Base-by-base conservation (phyloP, 2,888 invertebrate species). In the Phortica magna region DNA sequence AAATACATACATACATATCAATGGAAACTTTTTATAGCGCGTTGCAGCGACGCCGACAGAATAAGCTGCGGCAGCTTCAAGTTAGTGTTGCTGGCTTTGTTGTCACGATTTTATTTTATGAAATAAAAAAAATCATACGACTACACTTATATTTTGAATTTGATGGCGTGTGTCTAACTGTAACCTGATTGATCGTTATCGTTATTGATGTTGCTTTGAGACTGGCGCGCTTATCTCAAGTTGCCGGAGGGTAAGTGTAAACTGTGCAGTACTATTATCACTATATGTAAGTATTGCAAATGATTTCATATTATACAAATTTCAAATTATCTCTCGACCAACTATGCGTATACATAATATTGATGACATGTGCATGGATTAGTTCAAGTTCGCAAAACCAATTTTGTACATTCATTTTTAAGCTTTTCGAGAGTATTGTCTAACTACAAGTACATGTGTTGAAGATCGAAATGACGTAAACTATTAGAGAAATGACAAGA, bases 121-220 rank as follows among this genome's bases (percentile, higher is more conserved):
- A 53, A 53, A 14, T 14, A n/a, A 53, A 53, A 53, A 53, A 53
- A 53, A 53, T 53, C 53, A 53, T 53, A 53, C 53, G 53, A 53
- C 53, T 53, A 1, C 53, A 5, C 53, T 14, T 53, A 53, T 14
- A 14, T 53, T 14, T 53, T 53, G 53, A 5, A 14, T 10, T 53
- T 53, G 53, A 3, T 53, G 53, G 10, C 53, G 53, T 53, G 53
- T 14, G n/a, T 53, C 53, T 53, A n/a, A n/a, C 53, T 53, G 53
- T 53, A n/a, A 53, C 12, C 3, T 53, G 53, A 53, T 53, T 53
- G 53, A 53, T 53, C 53, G 7, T 53, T 53, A 53, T 53, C 10
- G 53, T 53, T 53, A 53, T 7, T 14, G 53, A 3, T 53, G 53
- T 53, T 53, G 53, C n/a, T 53, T 53, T 10, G 53, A 31, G 5